Conservation (phyloP, 2,113 vertebrate species). For the Xiphophorus maculatus region DNA sequence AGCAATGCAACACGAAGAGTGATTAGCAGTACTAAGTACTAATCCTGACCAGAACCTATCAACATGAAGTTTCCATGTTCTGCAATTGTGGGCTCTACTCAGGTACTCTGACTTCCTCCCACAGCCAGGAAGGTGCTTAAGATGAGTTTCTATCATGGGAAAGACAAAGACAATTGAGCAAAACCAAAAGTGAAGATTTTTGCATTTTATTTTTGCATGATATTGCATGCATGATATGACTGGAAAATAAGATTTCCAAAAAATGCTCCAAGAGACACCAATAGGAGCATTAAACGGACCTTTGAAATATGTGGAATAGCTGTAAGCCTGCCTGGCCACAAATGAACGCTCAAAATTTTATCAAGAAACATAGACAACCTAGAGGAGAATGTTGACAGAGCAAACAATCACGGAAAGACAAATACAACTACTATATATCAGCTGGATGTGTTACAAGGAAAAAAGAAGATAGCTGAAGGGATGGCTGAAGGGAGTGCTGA, state of each 20-base stretch:
- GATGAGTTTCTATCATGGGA: not conserved
- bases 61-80: too few species aligned
- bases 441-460: conserved; percentile 22
- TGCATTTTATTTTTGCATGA: too few species aligned
- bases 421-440: conserved; percentile 33
- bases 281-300: not conserved
- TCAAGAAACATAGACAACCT: not conserved
- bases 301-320: not conserved
- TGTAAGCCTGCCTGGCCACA: not conserved
- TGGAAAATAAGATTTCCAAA: not conserved
- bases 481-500: conserved; percentile 53
- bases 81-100: too few species aligned
- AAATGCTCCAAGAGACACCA: not conserved
- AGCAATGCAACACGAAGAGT: too few species aligned
- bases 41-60: too few species aligned
- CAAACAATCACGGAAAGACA: conserved; percentile 35
- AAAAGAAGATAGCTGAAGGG: conserved; percentile 40
- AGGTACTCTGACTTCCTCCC: too few species aligned
- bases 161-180: not conserved
- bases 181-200: not conserved
- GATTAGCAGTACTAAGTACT: too few species aligned
- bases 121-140: not conserved
- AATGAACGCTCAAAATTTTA: not conserved
- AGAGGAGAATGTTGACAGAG: conserved; percentile 39
- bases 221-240: not conserved